A percentile compares a stretch with the other conserved stretches of the same genome.
These are phyloP conservation scores for Phrynocephalus versicolor DNA, from an alignment of 2,113 vertebrate species.

Conservation along the genomic window DNA sequence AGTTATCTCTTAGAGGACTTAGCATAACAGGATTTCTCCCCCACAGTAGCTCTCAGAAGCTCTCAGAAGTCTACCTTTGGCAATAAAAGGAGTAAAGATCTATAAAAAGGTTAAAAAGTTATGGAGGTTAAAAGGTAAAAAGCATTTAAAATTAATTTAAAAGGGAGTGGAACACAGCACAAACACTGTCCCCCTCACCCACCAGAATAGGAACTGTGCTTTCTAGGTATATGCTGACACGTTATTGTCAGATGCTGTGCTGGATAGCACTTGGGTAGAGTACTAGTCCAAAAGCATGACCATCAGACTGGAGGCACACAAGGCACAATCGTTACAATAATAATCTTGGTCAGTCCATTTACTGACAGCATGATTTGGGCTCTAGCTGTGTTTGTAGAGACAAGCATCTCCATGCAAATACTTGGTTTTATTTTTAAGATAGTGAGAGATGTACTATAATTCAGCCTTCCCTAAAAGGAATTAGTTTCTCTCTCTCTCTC, in stretches of 20 bases:
- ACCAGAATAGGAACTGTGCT: no score
- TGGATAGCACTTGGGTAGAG: neutral
- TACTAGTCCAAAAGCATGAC: neutral
- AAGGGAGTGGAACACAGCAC: no score
- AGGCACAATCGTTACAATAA: neutral
- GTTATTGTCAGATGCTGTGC: neutral
- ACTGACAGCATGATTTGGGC: neutral
- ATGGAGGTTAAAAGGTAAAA: no score
- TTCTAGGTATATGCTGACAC: no score
- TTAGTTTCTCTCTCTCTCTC: neutral
- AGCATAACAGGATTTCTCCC: no score
- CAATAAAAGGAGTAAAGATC: no score
- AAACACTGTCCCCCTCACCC: no score
- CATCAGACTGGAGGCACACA: neutral
- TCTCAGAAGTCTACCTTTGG: no score
- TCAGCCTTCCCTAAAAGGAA: neutral
- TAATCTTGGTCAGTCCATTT: neutral
- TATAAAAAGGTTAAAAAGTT: no score
- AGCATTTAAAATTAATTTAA: no score
- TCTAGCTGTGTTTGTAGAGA: neutral
- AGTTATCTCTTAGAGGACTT: no score
- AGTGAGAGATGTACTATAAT: neutral
- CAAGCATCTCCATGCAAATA: neutral
- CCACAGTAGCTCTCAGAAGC: no score
- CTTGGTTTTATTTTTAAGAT: neutral